These are phyloP conservation scores for Dromiciops gliroides DNA, from an alignment of 2,113 vertebrate species.

Conservation along the genomic window DNA sequence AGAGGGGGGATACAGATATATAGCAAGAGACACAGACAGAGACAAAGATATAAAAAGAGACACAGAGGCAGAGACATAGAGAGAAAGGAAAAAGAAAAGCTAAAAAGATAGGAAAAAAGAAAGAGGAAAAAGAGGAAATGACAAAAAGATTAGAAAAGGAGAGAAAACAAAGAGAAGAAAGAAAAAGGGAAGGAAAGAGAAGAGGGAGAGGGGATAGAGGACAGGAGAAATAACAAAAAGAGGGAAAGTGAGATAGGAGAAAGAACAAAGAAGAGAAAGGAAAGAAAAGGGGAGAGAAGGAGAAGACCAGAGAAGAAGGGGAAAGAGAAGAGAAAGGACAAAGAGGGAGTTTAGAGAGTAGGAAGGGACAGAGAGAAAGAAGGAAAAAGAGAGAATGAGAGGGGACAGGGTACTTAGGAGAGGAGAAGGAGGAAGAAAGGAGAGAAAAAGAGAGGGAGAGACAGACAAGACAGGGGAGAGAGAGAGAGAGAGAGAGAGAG, in stretches of 20 bases:
- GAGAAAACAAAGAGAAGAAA: too few relatives aligned
- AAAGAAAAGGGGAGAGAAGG: neutral
- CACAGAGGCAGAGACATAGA: neutral
- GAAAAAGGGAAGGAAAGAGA: too few relatives aligned
- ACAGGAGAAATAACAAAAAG: neutral
- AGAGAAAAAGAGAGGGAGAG: neutral
- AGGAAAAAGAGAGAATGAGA: neutral
- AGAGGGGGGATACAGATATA: neutral
- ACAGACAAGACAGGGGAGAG: too few relatives aligned
- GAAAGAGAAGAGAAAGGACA: neutral
- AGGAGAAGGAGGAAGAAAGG: neutral
- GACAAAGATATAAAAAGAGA: neutral
- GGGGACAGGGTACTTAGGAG: neutral
- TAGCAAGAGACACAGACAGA: neutral
- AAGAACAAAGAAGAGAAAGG: neutral
- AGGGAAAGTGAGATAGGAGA: neutral
- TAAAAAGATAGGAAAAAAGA: neutral
- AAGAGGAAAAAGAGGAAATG: neutral
- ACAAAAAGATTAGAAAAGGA: neutral
- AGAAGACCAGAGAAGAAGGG: neutral
- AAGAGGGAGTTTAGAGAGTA: neutral
- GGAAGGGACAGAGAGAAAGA: neutral
- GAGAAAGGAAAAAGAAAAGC: too few relatives aligned
- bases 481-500: neutral
- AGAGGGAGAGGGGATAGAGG: neutral